Evolutionary conservation across 2,888 invertebrate species (phyloP).

Genomic region (Mythimna impura): DNA sequence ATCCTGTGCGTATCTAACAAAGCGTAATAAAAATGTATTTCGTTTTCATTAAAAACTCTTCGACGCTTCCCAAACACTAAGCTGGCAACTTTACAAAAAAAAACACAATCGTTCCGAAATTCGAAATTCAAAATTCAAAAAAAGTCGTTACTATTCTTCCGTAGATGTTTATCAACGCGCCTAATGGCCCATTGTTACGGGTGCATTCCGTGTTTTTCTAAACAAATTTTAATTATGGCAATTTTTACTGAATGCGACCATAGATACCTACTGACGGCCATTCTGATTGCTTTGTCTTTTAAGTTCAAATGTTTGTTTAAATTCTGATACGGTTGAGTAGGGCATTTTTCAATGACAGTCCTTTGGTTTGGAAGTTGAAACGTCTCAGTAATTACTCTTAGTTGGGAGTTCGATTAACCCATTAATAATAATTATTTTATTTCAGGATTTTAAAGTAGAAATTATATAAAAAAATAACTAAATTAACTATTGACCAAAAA

Average conservation of each 20-base stretch:
- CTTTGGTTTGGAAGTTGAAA: neutral
- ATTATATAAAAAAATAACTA: no score
- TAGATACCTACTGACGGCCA: constrained; percentile 59
- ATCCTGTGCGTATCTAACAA: constrained; percentile 2
- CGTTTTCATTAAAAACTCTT: constrained; percentile 36
- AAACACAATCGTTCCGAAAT: constrained; percentile 61
- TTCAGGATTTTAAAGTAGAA: no score
- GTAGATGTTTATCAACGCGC: constrained; percentile 86
- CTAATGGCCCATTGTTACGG: constrained; percentile 88
- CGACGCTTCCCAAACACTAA: constrained; percentile 46
- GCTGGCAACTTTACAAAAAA: constrained; percentile 43
- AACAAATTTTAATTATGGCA: constrained; percentile 85
- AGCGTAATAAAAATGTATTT: constrained; percentile 34
- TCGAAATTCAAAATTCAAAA: constrained; percentile 62
- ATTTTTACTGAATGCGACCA: constrained; percentile 86
- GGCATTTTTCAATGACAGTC: constrained; percentile 60
- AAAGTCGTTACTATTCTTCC: constrained; percentile 68
- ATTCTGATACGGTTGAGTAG: constrained; percentile 56
- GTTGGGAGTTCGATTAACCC: constrained; percentile 2
- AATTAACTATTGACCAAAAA: no score
- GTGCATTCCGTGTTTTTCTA: constrained; percentile 76
- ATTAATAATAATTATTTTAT: no score
- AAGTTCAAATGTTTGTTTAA: constrained; percentile 61
- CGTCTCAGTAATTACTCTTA: neutral
- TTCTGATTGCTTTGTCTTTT: constrained; percentile 59